Evolutionary conservation across 1,140 invertebrate species (phyloP).

Genomic region (Hycleus phaleratus): DNA sequence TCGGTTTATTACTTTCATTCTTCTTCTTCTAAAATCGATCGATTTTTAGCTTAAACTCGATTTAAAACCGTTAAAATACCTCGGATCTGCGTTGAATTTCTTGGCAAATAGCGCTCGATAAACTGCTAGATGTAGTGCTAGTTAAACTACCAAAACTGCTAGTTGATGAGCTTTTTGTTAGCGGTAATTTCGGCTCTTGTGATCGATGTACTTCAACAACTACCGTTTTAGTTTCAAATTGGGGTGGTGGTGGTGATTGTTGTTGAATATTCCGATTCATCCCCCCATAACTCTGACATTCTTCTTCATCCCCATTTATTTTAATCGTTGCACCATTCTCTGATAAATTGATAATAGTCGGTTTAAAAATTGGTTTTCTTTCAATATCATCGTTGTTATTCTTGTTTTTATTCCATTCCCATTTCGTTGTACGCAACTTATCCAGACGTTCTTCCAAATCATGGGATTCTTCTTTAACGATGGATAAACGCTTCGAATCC

Average conservation of each 20-base stretch:
- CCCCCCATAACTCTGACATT: constrained; percentile 17
- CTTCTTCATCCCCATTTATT: constrained; percentile 43
- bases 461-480: constrained; percentile 56
- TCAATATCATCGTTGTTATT: constrained; percentile 41
- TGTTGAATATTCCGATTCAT: not conserved
- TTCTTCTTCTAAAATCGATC: constrained; percentile 37
- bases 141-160: constrained; percentile 32
- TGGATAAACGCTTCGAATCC: constrained; percentile 55
- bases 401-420: constrained; percentile 16
- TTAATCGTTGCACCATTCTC: constrained; percentile 59
- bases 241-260: constrained; percentile 14
- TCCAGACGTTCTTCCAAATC: constrained; percentile 44
- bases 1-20: constrained; percentile 32
- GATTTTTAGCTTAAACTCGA: too few relatives aligned
- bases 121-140: constrained; percentile 34
- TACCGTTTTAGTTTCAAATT: constrained; percentile 50
- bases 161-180: constrained; percentile 33
- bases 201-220: constrained; percentile 52
- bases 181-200: constrained; percentile 16
- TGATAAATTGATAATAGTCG: constrained; percentile 59
- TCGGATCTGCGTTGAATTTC: constrained; percentile 58
- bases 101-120: constrained; percentile 52
- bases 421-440: constrained; percentile 26
- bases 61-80: constrained; percentile 34
- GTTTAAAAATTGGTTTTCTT: constrained; percentile 43